Percentiles rank a stretch among this genome's conserved stretches.
phyloP scores from a whole-genome alignment of 2,113 vertebrate species.

The Maccullochella peelii region DNA sequence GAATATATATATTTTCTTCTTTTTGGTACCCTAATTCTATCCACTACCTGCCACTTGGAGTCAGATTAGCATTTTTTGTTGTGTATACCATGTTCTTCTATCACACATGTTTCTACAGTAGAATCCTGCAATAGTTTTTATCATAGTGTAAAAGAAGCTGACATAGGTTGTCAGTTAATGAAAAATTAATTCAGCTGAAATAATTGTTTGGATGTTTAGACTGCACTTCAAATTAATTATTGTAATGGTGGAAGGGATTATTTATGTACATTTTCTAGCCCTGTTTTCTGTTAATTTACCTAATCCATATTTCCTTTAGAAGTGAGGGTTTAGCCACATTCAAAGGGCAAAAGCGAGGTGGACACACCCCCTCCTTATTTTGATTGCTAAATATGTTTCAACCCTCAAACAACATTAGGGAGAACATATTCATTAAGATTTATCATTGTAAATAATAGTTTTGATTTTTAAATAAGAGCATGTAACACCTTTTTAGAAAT shows the following conservation, averaged over 20 bases:
- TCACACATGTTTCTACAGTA: constrained; percentile 32
- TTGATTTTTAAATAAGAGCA: constrained; percentile 79
- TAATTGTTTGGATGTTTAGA: constrained; percentile 29
- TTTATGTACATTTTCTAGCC: constrained; percentile 17
- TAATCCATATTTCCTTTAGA: constrained; percentile 56
- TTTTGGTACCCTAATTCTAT: constrained; percentile 40
- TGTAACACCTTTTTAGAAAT: constrained; percentile 80
- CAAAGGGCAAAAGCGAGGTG: constrained; percentile 42
- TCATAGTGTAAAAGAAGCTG: background rate
- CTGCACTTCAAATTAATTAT: constrained; percentile 23
- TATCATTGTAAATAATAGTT: constrained; percentile 81
- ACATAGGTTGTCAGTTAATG: constrained; percentile 1
- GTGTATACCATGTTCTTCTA: constrained; percentile 32
- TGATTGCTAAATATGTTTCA: constrained; percentile 66
- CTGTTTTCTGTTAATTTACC: constrained; percentile 52
- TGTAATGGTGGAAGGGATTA: constrained; percentile 43
- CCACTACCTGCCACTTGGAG: constrained; percentile 15
- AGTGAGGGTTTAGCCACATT: constrained; percentile 47
- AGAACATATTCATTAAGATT: constrained; percentile 79
- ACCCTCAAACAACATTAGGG: constrained; percentile 53
- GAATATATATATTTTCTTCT: constrained; percentile 10
- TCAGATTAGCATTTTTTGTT: constrained; percentile 15
- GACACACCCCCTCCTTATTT: constrained; percentile 28
- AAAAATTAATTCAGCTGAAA: constrained; percentile 21
- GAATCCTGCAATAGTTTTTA: constrained; percentile 10